Base-by-base conservation (phyloP, 2,888 invertebrate genomes). In the Gerris lacustris region DNA sequence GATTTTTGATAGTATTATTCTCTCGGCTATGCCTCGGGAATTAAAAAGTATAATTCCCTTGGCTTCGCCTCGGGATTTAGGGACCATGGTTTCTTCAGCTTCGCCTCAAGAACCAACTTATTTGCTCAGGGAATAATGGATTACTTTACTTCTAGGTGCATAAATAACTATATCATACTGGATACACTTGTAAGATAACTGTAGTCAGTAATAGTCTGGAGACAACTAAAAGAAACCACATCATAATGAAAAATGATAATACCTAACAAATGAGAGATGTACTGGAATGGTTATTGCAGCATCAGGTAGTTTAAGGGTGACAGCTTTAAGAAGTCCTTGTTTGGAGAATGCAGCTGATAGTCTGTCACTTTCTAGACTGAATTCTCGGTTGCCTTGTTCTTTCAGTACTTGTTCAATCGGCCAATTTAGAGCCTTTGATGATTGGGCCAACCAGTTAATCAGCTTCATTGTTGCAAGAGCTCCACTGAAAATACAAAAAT, bases 261-360 rank as follows among this genome's bases (percentile, higher is more conserved):
- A 89, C 84, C 87, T 88, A 0, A 89, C 86, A 81, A 90, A 93
- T 79, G 90, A 89, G 78, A 93, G 83, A 77, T 90, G 90, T 0
- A 91, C 84, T 0, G 91, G 87, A 0, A 82, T 81, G 4, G 82
- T 78, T 0, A 82, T 81, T 2, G 82, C 77, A 11, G 79, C 78
- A 6, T 79, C 79, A 69, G 72, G 72, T 43, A 77, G 76, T 69
- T 77, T 77, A 15, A 78, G 73, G 0, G 78, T 78, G 6, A 93
- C 80, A 0, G 91, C 89, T 79, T 92, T 92, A 45, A 94, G 80
- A 43, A 92, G 81, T 0, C 93, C 93, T 15, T 84, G 81, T 75
- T 83, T 82, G 69, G 85, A 87, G 76, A 89, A 89, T 0, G 90
- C 84, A 0, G 88, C 87, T 0, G 82, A 80, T 44, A 86, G 79